phyloP scores from a whole-genome alignment of 2,797 vertebrate species.

The Iguana delicatissima region DNA sequence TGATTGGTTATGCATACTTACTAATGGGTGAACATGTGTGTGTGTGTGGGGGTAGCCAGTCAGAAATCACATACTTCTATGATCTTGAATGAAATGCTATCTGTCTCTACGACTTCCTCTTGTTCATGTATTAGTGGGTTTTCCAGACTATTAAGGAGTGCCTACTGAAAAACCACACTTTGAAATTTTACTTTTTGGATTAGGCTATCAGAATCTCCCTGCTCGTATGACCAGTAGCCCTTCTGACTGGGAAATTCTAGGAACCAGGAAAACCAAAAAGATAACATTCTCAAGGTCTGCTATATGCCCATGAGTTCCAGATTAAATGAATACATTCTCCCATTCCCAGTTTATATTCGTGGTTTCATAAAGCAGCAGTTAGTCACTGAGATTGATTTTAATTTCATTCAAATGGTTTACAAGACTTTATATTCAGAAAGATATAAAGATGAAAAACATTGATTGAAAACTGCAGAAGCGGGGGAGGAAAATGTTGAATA shows the following conservation, averaged over 20 bases:
- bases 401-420: slow-evolving; percentile 53
- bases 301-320: background rate
- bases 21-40: background rate
- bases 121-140: too few relatives aligned
- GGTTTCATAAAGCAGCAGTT: slow-evolving; percentile 43
- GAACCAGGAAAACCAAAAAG: background rate
- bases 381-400: slow-evolving; percentile 55
- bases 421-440: slow-evolving; percentile 39
- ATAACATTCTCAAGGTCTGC: background rate
- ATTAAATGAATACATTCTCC: slow-evolving; percentile 39
- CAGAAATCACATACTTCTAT: background rate
- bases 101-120: too few relatives aligned
- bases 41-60: background rate
- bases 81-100: too few relatives aligned
- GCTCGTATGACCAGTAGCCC: background rate
- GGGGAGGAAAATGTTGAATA: background rate
- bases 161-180: too few relatives aligned
- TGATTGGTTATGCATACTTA: background rate
- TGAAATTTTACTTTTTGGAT: background rate
- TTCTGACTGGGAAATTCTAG: background rate
- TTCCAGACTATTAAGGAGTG: too few relatives aligned
- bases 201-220: background rate
- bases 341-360: slow-evolving; percentile 52
- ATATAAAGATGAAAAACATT: slow-evolving; percentile 20
- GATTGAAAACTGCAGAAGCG: slow-evolving; percentile 20